Percentiles rank a stretch among this genome's conserved stretches.
These are phyloP conservation scores for Hydraecia micacea DNA, from an alignment of 2,888 invertebrate genomes.

Conservation along the genomic window DNA sequence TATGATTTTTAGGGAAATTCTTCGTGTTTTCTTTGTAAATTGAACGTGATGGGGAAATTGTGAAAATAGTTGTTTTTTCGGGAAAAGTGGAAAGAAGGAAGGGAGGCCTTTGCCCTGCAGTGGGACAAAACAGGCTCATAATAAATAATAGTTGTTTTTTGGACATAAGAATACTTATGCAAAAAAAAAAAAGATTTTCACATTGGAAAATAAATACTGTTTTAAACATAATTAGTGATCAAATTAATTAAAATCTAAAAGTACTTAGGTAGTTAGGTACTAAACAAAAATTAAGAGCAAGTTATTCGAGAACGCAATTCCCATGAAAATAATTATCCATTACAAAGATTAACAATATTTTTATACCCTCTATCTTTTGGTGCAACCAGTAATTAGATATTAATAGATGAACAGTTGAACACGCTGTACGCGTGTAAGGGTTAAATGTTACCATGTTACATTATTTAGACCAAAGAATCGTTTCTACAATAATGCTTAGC, in stretches of 20 bases:
- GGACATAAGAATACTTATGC: neutral
- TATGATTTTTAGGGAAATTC: neutral
- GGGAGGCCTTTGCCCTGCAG: too few species aligned
- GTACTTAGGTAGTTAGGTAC: neutral
- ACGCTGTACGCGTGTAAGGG: constrained; percentile 68
- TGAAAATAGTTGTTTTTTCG: neutral
- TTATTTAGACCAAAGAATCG: neutral
- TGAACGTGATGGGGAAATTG: neutral
- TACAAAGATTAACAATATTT: constrained; percentile 63
- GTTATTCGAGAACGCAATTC: constrained; percentile 7
- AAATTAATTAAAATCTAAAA: neutral
- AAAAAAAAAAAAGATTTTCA: too few species aligned
- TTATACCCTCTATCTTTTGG: constrained; percentile 53
- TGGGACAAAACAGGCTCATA: too few species aligned
- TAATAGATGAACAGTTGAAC: constrained; percentile 82
- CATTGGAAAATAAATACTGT: neutral
- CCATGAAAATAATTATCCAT: neutral
- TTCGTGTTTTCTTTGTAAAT: neutral
- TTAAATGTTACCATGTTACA: constrained; percentile 32
- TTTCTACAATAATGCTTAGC: neutral
- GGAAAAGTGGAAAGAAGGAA: too few species aligned
- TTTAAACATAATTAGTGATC: neutral
- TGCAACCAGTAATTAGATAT: constrained; percentile 81
- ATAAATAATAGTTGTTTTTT: too few species aligned
- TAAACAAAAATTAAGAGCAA: neutral